phyloP scores from a whole-genome alignment of 2,113 vertebrate genomes.

The Aspiorhynchus laticeps region DNA sequence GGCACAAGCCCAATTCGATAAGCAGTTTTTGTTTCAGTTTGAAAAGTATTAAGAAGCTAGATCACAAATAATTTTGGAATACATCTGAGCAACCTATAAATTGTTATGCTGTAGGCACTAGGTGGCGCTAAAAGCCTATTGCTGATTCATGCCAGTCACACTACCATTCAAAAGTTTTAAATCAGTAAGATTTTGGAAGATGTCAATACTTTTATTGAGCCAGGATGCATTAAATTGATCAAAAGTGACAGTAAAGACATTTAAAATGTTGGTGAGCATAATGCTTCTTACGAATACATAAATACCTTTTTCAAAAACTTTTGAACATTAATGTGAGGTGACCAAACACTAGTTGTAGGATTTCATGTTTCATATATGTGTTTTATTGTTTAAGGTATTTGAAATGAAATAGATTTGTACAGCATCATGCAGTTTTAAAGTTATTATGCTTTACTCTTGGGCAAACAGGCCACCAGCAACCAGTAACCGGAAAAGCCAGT shows the following conservation, averaged over 20 bases:
- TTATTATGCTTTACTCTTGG: slow-evolving; percentile 63
- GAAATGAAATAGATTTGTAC: slow-evolving; percentile 31
- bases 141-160: background rate
- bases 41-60: background rate
- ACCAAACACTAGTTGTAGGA: background rate
- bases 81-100: background rate
- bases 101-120: background rate
- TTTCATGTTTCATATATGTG: background rate
- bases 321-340: background rate
- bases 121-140: background rate
- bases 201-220: background rate
- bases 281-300: background rate
- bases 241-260: background rate
- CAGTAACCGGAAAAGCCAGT: slow-evolving; percentile 70
- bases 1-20: background rate
- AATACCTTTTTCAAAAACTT: background rate
- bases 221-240: background rate
- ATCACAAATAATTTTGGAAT: background rate
- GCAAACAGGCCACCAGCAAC: slow-evolving; percentile 69
- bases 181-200: background rate
- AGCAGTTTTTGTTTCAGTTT: background rate
- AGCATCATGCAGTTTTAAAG: slow-evolving; percentile 36
- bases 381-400: slow-evolving; percentile 29
- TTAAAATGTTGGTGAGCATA: background rate
- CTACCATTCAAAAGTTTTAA: background rate